A percentile compares a stretch with the other conserved stretches of the same genome.
phyloP scores from a whole-genome alignment of 1,140 invertebrate species.

The Dendrolimus punctatus region DNA sequence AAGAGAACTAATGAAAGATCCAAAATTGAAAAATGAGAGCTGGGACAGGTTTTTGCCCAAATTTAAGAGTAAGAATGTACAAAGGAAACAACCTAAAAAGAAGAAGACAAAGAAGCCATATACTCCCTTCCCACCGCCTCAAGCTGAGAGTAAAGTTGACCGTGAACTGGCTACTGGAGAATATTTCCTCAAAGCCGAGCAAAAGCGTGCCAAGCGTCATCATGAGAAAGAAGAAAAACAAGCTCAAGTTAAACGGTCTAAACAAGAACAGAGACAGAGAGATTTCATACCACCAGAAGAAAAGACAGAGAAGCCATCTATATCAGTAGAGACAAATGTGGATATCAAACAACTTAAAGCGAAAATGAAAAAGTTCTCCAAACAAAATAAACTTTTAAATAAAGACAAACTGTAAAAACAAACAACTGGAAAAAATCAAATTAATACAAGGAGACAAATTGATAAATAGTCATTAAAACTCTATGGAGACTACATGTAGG shows the following conservation, averaged over 20 bases:
- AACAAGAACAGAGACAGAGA: constrained; percentile 84
- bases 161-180: constrained; percentile 95
- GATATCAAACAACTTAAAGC: constrained; percentile 80
- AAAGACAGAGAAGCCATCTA: constrained; percentile 33
- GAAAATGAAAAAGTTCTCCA: constrained; percentile 79
- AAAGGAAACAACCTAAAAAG: constrained; percentile 92
- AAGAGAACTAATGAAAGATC: constrained; percentile 93
- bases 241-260: constrained; percentile 78
- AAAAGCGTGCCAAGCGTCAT: constrained; percentile 81
- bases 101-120: constrained; percentile 92
- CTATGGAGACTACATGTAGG: too few relatives aligned
- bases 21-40: constrained; percentile 92
- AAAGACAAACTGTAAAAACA: constrained; percentile 11
- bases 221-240: constrained; percentile 85
- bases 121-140: constrained; percentile 97
- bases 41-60: constrained; percentile 98
- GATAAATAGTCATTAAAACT: not conserved
- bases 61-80: constrained; percentile 93
- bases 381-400: constrained; percentile 37
- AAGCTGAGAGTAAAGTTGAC: constrained; percentile 94
- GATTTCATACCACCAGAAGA: constrained; percentile 90
- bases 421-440: not conserved
- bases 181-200: constrained; percentile 93
- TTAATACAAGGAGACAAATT: too few relatives aligned
- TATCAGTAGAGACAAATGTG: constrained; percentile 53